phyloP scores from a whole-genome alignment of 2,113 vertebrate species.

The Galemys pyrenaicus region DNA sequence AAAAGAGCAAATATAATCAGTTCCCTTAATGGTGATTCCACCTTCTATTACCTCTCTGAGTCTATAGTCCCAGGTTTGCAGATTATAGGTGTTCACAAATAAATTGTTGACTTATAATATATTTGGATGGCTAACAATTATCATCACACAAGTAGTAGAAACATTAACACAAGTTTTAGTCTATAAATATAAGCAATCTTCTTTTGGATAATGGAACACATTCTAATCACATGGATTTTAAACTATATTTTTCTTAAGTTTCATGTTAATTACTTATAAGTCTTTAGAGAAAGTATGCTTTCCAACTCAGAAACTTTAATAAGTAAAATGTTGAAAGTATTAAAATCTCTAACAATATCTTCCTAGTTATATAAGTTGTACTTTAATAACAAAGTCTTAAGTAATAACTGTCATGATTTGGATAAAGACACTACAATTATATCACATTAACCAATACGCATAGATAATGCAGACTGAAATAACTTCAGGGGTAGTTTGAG shows the following conservation, averaged over 20 bases:
- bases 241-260: not conserved
- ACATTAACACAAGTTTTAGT: conserved; percentile 4
- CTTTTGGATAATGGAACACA: not conserved
- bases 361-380: conserved; percentile 28
- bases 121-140: not conserved
- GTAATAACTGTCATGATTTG: conserved; percentile 43
- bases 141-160: not conserved
- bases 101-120: not conserved
- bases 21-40: not conserved
- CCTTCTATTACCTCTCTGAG: not conserved
- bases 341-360: not conserved
- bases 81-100: not conserved
- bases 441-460: not conserved
- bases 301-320: not conserved
- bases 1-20: not conserved
- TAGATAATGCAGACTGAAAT: not conserved
- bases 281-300: not conserved
- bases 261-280: conserved; percentile 19
- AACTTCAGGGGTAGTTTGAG: not conserved
- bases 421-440: not conserved
- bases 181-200: conserved; percentile 6
- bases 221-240: conserved; percentile 34
- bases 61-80: not conserved
- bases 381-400: conserved; percentile 50
- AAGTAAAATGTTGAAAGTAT: not conserved